Conservation (phyloP, 1,140 invertebrate genomes). For the Aphidius gifuensis region DNA sequence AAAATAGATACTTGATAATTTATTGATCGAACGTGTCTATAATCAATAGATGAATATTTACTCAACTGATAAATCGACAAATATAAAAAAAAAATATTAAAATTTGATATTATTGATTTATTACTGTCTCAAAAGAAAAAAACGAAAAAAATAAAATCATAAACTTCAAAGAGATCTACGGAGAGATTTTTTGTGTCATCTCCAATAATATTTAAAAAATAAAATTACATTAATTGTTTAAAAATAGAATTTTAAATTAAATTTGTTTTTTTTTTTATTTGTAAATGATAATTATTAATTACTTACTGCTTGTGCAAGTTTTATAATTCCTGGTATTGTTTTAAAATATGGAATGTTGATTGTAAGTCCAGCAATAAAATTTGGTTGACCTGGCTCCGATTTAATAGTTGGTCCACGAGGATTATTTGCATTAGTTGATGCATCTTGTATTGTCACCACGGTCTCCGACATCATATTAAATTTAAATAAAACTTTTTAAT, state of each 20-base stretch:
- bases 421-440: conserved; percentile 38
- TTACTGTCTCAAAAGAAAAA: too few relatives aligned
- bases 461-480: conserved; percentile 50
- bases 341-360: conserved; percentile 54
- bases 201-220: neutral
- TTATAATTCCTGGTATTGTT: conserved; percentile 57
- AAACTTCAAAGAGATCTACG: neutral
- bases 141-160: too few relatives aligned
- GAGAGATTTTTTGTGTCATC: neutral
- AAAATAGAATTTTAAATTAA: too few relatives aligned
- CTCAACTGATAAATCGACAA: neutral
- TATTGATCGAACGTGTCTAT: too few relatives aligned
- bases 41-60: too few relatives aligned
- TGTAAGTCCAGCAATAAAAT: conserved; percentile 43
- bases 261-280: neutral
- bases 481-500: conserved; percentile 14
- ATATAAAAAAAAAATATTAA: too few relatives aligned
- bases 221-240: neutral
- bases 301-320: conserved; percentile 56
- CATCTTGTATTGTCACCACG: conserved; percentile 44
- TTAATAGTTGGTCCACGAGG: conserved; percentile 39
- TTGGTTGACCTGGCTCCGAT: conserved; percentile 40
- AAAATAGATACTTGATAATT: too few relatives aligned
- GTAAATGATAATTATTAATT: neutral
- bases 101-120: too few relatives aligned